Base-by-base conservation (phyloP, 2,797 vertebrate species). In the Danio albolineatus region DNA sequence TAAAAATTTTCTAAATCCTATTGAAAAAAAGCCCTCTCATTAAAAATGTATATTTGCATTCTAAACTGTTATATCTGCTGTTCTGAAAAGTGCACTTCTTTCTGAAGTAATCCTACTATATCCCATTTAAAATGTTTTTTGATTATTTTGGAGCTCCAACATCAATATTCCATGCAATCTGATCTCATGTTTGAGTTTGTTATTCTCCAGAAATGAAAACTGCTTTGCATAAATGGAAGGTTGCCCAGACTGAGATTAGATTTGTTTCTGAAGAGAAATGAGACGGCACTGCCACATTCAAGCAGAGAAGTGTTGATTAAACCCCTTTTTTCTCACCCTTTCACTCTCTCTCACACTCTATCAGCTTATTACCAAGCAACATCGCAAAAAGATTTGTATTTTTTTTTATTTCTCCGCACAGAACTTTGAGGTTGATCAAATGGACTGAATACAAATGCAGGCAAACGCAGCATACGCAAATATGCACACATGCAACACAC, bases 251-350 rank as follows among this genome's bases (percentile, higher is more conserved):
- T 10, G 14, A 65, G 60, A 82, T 78, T 73, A 59, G 60, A 82
- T 82, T 72, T 78, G 60, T 79, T 79, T 73, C 67, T 73, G 59
- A 72, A 61, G 57, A 62, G 57, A 36, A 72, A 72, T 71, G 76
- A 71, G 77, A 72, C 53, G 54, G 48, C 59, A 44, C 59, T 64
- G 67, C 69, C 59, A 73, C 59, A 79, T 72, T 79, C 67, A 73
- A 79, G 67, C 67, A 46, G 67, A 79, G 48, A 72, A 64, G 69
- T 73, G 77, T 72, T 79, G 77, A 79, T 72, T 79, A 73, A 79
- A 73, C 13, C 48, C n/a, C 19, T 61, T 39, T 73, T 62, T 69
- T 44, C 77, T 39, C 57, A 28, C 46, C 36, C 12, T 57, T 44
- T 46, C 74, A n/a, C 64, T 69, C 6, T 65, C 53, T 44, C 73